phyloP scores from a whole-genome alignment of 1,140 invertebrate species.

The Hycleus cichorii region DNA sequence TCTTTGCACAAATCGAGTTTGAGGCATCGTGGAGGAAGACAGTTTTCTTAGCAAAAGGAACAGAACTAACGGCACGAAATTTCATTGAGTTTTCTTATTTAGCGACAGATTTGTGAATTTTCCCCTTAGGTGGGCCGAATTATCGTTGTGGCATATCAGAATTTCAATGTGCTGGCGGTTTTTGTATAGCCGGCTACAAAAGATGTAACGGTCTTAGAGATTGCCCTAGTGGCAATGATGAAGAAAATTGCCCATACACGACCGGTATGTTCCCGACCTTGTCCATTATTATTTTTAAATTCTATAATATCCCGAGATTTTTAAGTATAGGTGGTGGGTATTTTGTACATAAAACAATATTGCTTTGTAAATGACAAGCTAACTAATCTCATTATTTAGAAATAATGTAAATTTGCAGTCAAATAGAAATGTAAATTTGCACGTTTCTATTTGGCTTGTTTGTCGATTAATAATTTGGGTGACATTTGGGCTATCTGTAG shows the following conservation, averaged over 20 bases:
- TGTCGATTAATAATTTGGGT: too few species aligned
- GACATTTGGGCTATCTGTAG: slow-evolving; percentile 3
- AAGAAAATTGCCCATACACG: slow-evolving; percentile 50
- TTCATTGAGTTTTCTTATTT: background rate
- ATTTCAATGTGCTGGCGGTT: slow-evolving; percentile 57
- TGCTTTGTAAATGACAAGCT: too few species aligned
- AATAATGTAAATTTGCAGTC: too few species aligned
- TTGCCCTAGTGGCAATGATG: slow-evolving; percentile 60
- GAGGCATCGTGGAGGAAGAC: background rate
- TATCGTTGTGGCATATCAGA: slow-evolving; percentile 43
- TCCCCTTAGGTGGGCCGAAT: slow-evolving; percentile 6
- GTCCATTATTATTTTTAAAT: too few species aligned
- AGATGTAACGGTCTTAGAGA: slow-evolving; percentile 58
- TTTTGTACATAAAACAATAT: too few species aligned
- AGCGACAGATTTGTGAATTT: background rate
- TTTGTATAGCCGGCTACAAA: slow-evolving; percentile 54
- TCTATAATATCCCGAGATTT: too few species aligned
- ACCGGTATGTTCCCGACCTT: background rate
- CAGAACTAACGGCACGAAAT: slow-evolving; percentile 18
- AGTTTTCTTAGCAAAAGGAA: background rate
- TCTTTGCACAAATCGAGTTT: background rate
- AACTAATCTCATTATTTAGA: too few species aligned
- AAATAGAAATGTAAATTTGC: too few species aligned
- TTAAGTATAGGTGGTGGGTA: too few species aligned
- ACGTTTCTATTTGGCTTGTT: too few species aligned